phyloP scores from a whole-genome alignment of 2,113 vertebrate genomes.

The Heptranchias perlo region DNA sequence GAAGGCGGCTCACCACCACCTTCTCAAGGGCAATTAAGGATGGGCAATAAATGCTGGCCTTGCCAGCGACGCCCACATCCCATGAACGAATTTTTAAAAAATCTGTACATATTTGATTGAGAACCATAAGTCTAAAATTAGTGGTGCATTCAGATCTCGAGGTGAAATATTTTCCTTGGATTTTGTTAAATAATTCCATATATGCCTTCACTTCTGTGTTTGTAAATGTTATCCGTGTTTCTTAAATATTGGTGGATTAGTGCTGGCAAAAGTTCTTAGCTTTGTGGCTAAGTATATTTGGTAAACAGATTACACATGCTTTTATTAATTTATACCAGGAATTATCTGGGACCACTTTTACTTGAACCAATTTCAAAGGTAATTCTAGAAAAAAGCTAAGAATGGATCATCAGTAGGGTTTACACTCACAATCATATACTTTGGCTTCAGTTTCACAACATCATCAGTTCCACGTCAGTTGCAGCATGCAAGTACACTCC shows the following conservation, averaged over 20 bases:
- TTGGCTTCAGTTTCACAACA: neutral
- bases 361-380: constrained; percentile 5
- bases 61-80: too few relatives aligned
- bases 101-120: neutral
- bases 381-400: neutral
- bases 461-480: neutral
- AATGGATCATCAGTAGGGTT: neutral
- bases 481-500: neutral
- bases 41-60: too few relatives aligned
- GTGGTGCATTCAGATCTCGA: neutral
- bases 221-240: neutral
- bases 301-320: neutral
- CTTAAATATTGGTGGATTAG: neutral
- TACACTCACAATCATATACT: neutral
- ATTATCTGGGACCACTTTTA: constrained; percentile 16
- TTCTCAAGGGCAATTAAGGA: too few relatives aligned
- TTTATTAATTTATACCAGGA: neutral
- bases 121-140: neutral
- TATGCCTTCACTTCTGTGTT: neutral
- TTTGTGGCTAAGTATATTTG: neutral
- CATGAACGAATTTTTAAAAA: too few relatives aligned
- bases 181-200: neutral
- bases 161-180: neutral
- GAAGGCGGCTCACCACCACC: too few relatives aligned
- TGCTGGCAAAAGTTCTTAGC: neutral